Evolutionary conservation across 2,888 invertebrate species (phyloP).

Genomic region (Polydrusus cervinus): DNA sequence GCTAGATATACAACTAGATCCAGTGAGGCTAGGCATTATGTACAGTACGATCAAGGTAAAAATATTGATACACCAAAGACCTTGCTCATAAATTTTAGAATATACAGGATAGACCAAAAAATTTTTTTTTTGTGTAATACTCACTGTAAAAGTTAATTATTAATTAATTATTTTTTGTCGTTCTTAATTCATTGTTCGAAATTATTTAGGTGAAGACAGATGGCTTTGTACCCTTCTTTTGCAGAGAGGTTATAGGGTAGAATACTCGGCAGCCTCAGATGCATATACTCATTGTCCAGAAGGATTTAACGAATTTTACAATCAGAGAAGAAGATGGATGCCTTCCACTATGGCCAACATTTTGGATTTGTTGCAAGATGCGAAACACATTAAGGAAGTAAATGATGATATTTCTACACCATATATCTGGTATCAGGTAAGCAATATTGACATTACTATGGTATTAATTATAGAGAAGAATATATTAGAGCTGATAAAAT

Average conservation of each 20-base stretch:
- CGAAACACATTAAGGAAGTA: slow-evolving; percentile 83
- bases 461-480: too few species aligned
- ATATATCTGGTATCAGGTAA: slow-evolving; percentile 84
- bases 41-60: slow-evolving; percentile 95
- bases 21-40: slow-evolving; percentile 86
- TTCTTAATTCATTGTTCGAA: too few species aligned
- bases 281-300: slow-evolving; percentile 97
- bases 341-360: slow-evolving; percentile 98
- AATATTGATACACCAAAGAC: too few species aligned
- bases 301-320: slow-evolving; percentile 93
- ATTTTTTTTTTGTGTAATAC: too few species aligned
- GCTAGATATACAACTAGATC: slow-evolving; percentile 88
- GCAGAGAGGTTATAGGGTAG: slow-evolving; percentile 93
- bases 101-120: too few species aligned
- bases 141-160: too few species aligned
- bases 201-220: slow-evolving; percentile 86
- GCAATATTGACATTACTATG: slow-evolving; percentile 9
- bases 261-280: slow-evolving; percentile 96
- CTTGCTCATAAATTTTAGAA: too few species aligned
- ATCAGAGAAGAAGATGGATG: slow-evolving; percentile 95
- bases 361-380: slow-evolving; percentile 87
- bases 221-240: slow-evolving; percentile 95
- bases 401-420: slow-evolving; percentile 92
- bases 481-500: too few species aligned
- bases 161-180: too few species aligned